A percentile compares a stretch with the other conserved stretches of the same genome.
Evolutionary conservation across 2,113 vertebrate species (phyloP).

Genomic region (Gobiocypris rarus): DNA sequence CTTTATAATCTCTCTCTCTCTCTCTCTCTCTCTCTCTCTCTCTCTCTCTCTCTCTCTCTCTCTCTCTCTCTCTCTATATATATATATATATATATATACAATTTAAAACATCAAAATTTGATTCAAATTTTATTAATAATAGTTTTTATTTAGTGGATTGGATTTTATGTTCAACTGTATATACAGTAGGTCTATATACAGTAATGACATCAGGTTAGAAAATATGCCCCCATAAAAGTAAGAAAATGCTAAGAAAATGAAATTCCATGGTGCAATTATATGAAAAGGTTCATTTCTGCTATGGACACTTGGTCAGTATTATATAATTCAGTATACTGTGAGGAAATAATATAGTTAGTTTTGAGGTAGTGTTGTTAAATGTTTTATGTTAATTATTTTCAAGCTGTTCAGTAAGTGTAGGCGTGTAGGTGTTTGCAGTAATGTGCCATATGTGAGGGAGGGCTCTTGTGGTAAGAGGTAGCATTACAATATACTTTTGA

Average conservation of each 20-base stretch:
- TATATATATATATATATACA: too few species aligned
- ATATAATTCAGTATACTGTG: neutral
- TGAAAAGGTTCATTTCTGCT: neutral
- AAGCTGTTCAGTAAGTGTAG: neutral
- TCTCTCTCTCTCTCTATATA: too few species aligned
- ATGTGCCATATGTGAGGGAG: neutral
- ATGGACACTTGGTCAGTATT: neutral
- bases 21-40: too few species aligned
- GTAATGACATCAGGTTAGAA: neutral
- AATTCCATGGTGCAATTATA: neutral
- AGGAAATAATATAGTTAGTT: too few species aligned
- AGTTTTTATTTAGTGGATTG: too few species aligned
- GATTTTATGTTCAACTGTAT: too few species aligned
- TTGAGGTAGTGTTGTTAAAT: neutral
- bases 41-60: too few species aligned
- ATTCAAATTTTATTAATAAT: too few species aligned
- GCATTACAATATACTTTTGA: conserved; percentile 18
- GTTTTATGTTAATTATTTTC: too few species aligned
- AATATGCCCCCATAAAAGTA: neutral
- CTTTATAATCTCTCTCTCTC: too few species aligned
- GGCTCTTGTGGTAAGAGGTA: neutral
- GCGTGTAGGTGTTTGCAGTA: neutral
- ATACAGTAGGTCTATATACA: too few species aligned
- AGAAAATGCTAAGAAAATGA: neutral
- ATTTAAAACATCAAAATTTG: too few species aligned